Conservation (phyloP, 2,888 invertebrate species). For the Diaperis boleti region DNA sequence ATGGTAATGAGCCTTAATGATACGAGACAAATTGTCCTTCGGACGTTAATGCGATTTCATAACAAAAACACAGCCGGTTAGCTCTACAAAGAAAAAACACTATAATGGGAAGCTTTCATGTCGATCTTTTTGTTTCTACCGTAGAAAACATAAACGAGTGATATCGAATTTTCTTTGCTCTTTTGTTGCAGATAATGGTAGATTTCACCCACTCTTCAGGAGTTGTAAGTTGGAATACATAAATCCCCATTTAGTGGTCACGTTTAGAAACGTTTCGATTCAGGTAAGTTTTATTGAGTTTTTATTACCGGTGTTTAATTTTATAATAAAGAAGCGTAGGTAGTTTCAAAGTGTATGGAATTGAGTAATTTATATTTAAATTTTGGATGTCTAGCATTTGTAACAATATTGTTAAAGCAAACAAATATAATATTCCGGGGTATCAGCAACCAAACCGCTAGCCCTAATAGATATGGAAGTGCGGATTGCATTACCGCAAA, state of each 20-base stretch:
- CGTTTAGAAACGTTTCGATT: slow-evolving; percentile 81
- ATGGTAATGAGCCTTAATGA: slow-evolving; percentile 29
- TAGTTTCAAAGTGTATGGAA: neutral
- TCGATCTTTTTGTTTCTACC: slow-evolving; percentile 3
- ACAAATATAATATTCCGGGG: no score
- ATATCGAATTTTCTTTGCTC: neutral
- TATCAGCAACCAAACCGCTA: no score
- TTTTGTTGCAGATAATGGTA: slow-evolving; percentile 73
- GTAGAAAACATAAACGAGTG: neutral
- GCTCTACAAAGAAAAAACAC: slow-evolving; percentile 8
- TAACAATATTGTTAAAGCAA: no score
- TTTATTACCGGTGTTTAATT: neutral
- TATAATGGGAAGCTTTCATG: slow-evolving; percentile 4
- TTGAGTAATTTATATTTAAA: no score
- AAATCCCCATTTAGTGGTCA: slow-evolving; percentile 77
- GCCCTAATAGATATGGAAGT: no score
- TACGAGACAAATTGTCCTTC: slow-evolving; percentile 25
- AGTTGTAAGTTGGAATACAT: slow-evolving; percentile 79
- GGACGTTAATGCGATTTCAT: slow-evolving; percentile 14
- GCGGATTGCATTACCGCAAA: no score
- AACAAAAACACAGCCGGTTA: slow-evolving; percentile 1
- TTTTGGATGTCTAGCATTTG: no score
- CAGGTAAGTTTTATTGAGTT: slow-evolving; percentile 69
- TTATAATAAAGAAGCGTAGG: no score
- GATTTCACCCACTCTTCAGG: slow-evolving; percentile 82